Base-by-base conservation (phyloP, 30 jellyfish, hydroid and myxozoan species). In the Phacellophora camtschatica region DNA sequence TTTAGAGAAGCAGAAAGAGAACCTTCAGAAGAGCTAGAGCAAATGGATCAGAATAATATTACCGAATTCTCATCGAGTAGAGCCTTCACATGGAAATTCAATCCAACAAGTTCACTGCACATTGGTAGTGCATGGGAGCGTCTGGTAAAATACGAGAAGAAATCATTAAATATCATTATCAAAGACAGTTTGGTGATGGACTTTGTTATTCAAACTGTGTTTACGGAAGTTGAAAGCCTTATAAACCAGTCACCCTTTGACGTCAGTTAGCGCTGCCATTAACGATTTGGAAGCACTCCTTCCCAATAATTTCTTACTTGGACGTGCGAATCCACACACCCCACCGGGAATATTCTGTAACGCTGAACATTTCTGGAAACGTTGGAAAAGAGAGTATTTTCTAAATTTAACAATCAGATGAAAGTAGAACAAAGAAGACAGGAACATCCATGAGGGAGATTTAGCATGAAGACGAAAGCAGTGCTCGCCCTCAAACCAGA, bases 51-150 rank as follows among this genome's bases (percentile, higher is more conserved):
- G 25, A 35, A 61, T 10, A 32, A 35, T 28, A 75, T 75, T 39
- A 23, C 19, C 9, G 15, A 0, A 20, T 75, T 19, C 33, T 15
- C 58, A 7, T 20, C 36, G 4, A 31, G 24, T 2, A 31, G 55
- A 29, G 19, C 6, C n/a, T 19, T 63, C 19, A 4, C n/a, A 31
- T 75, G 88, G 88, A 2, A 33, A 4, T 75, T 75, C 45, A 75
- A 75, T 39, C 88, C 88, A 43, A 84, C 88, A n/a, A 20, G 23
- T 23, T 13, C 82, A 11, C 30, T 28, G 12, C 88, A 75, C 50
- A 30, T 54, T 36, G 88, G 88, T 1, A 67, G 88, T 33, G 68
- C 57, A 13, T 75, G 80, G 88, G 88, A 75, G 31, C 3, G 88
- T 7, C 33, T 54, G 32, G 58, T 75, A n/a, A 32, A 84, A 33